Base-by-base conservation (phyloP, 1,140 invertebrate species). In the Olivierus martensii region DNA sequence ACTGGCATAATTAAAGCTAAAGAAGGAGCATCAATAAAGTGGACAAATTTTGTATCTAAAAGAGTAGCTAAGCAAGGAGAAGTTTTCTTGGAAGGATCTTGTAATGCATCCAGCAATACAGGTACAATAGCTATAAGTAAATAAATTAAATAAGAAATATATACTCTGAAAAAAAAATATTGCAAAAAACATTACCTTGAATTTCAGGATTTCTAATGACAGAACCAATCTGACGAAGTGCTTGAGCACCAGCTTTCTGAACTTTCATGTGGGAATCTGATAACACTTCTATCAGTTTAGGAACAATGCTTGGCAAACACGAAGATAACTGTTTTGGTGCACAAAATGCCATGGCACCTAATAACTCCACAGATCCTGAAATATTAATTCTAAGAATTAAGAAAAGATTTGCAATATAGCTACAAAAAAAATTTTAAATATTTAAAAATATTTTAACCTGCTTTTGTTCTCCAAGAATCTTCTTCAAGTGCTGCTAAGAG, bases 161-260 rank as follows among this genome's bases (percentile, higher is more conserved):
- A 19, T 38, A 10, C 36, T 10, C 14, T 14, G 36, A 38, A 10
- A 10, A 38, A 38, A 21, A 19, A 10, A 46, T 19, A 9, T 14
- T 34, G 18, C n/a, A 11, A 36, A 14, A 22, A n/a, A 19, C 54
- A n/a, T 57, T 67, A 83, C 81, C 79, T 79, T 94, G 88, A 70
- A 99, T 97, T 75, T 99, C 96, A 0, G 95, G 95, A 78, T 99
- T 99, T 59, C 88, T 77, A 53, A 97, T 97, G 41, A 99, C 95
- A 48, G 88, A 92, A 17, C 93, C 95, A 67, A 99, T 99, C 57
- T 96, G 87, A 68, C 85, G 83, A 2, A 99, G 73, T 46, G 95
- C 95, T 68, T 93, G 86, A 5, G 86, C 87, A 14, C 91, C 92
- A 15, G 93, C 87, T 66, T 89, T 87, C 74, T 97, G 92, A n/a